Percentiles rank a stretch among this genome's conserved stretches.
These are phyloP conservation scores for Crotalus helleri DNA, from an alignment of 2,113 vertebrate genomes.

Conservation along the genomic window DNA sequence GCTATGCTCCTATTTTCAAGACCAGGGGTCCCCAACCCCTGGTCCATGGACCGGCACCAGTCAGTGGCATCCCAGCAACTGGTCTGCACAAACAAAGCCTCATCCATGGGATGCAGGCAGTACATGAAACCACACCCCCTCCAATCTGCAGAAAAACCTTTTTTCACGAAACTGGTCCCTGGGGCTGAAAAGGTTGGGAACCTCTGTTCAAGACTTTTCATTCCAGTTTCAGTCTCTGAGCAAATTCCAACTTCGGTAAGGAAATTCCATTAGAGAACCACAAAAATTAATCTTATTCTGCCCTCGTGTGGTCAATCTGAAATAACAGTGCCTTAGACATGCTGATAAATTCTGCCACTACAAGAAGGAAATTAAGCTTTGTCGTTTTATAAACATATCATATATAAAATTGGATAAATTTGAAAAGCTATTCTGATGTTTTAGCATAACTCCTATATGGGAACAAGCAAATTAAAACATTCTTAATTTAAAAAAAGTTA, in stretches of 20 bases:
- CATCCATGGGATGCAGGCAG: no score
- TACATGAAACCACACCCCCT: no score
- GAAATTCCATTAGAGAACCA: accelerated
- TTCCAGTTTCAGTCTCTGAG: background rate
- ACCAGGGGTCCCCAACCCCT: no score
- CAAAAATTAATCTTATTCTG: background rate
- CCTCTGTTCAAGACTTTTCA: background rate
- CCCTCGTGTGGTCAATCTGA: constrained; percentile 19
- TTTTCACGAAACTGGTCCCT: no score
- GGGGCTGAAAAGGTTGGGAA: no score
- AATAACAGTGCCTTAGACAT: background rate
- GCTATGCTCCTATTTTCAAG: background rate
- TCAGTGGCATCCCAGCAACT: no score
- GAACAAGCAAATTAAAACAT: background rate
- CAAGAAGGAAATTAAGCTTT: background rate
- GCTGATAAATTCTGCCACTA: background rate
- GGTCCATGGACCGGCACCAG: no score
- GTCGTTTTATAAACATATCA: background rate
- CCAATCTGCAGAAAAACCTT: no score
- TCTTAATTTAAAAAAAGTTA: background rate
- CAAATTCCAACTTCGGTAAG: background rate
- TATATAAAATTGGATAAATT: background rate
- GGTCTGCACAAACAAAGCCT: no score
- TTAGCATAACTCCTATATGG: background rate
- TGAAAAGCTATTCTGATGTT: background rate